These are phyloP conservation scores for Morpho helenor DNA, from an alignment of 2,888 invertebrate species.

Conservation along the genomic window DNA sequence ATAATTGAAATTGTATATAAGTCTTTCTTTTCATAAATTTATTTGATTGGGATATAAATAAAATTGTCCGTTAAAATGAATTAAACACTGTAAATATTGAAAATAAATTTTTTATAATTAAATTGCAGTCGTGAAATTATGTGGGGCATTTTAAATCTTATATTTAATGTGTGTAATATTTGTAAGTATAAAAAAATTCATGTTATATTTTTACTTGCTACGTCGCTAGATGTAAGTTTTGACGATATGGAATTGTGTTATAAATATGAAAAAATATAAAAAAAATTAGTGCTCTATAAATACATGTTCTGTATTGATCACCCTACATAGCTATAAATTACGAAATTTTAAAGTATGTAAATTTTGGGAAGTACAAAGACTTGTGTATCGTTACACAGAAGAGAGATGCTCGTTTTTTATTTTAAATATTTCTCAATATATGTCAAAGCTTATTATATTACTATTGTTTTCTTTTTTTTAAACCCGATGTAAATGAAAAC, in stretches of 20 bases:
- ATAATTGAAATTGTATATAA: constrained; percentile 29
- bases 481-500: constrained; percentile 8
- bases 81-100: constrained; percentile 22
- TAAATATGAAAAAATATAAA: constrained; percentile 59
- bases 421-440: constrained; percentile 3
- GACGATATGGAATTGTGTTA: constrained; percentile 67
- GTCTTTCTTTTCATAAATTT: constrained; percentile 1
- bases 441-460: constrained; percentile 2
- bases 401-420: constrained; percentile 29
- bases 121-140: background rate
- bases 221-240: constrained; percentile 36
- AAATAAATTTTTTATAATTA: background rate
- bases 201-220: constrained; percentile 27
- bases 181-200: constrained; percentile 23
- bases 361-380: constrained; percentile 57
- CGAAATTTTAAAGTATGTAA: constrained; percentile 31
- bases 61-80: too few relatives aligned
- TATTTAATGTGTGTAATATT: constrained; percentile 17
- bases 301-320: constrained; percentile 28
- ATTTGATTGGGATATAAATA: constrained; percentile 10
- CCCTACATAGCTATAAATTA: constrained; percentile 20
- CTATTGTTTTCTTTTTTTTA: background rate
- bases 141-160: background rate
- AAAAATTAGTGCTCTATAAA: constrained; percentile 41
- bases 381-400: constrained; percentile 42